phyloP scores from a whole-genome alignment of 2,113 vertebrate genomes.

The Phodopus roborovskii region DNA sequence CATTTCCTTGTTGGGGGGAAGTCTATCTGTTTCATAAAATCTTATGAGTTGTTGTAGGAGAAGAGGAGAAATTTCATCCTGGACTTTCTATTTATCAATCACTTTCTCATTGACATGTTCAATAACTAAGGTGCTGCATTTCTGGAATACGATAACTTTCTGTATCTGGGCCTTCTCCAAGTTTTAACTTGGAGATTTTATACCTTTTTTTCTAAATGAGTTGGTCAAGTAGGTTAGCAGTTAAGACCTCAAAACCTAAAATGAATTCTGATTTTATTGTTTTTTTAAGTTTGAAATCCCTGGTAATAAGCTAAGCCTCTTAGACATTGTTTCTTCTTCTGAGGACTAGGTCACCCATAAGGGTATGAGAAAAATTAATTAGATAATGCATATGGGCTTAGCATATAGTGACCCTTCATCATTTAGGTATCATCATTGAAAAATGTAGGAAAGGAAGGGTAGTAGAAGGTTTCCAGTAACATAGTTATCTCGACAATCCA shows the following conservation, averaged over 20 bases:
- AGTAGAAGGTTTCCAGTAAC: background rate
- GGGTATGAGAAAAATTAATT: slow-evolving; percentile 23
- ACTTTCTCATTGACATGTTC: slow-evolving; percentile 2
- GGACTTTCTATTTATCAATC: background rate
- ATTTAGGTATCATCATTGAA: background rate
- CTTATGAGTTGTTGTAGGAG: background rate
- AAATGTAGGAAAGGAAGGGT: background rate
- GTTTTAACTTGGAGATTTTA: background rate
- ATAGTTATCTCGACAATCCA: background rate
- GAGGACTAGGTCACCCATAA: background rate
- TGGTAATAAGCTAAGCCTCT: background rate
- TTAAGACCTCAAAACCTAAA: slow-evolving; percentile 15
- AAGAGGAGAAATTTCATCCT: background rate
- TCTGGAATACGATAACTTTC: background rate
- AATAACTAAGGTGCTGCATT: background rate
- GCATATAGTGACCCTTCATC: background rate
- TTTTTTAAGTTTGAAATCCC: background rate
- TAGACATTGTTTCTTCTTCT: background rate
- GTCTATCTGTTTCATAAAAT: background rate
- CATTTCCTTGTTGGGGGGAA: background rate
- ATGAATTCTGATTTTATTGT: slow-evolving; percentile 24
- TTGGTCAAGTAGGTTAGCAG: background rate
- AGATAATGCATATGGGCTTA: background rate
- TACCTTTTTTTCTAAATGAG: slow-evolving; percentile 20
- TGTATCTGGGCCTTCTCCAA: background rate